These are phyloP conservation scores for Drosophila mojavensis DNA, from an alignment of 1,140 invertebrate genomes.

Conservation along the genomic window DNA sequence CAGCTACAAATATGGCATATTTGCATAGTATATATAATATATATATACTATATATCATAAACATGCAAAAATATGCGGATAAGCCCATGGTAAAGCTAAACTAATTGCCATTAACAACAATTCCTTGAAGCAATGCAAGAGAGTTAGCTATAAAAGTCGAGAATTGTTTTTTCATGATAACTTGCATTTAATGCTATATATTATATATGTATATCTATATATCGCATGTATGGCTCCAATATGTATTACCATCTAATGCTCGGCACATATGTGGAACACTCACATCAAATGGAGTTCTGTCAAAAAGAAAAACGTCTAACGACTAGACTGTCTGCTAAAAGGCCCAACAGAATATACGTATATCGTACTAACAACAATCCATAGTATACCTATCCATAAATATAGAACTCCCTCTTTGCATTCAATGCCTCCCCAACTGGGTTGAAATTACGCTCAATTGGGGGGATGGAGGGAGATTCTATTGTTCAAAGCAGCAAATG, in stretches of 20 bases:
- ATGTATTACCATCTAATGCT: conserved; percentile 65
- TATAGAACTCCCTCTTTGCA: not conserved
- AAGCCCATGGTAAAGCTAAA: conserved; percentile 31
- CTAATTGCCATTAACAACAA: conserved; percentile 29
- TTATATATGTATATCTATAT: conserved; percentile 23
- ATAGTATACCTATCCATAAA: conserved; percentile 16
- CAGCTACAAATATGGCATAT: conserved; percentile 6
- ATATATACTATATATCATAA: conserved; percentile 7
- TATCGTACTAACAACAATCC: conserved; percentile 7
- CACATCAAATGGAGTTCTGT: conserved; percentile 33
- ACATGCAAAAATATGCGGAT: conserved; percentile 12
- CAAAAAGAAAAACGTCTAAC: conserved; percentile 26
- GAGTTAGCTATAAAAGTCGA: not conserved
- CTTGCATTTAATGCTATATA: conserved; percentile 47
- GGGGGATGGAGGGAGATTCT: conserved; percentile 22
- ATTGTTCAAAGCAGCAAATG: conserved; percentile 35
- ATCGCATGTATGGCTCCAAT: conserved; percentile 68
- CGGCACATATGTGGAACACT: conserved; percentile 27
- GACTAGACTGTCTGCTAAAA: conserved; percentile 58
- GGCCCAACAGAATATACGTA: conserved; percentile 47
- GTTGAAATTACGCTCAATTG: conserved; percentile 65
- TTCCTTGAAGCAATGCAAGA: not conserved
- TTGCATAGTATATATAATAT: conserved; percentile 5
- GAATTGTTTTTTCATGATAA: conserved; percentile 16
- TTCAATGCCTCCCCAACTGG: conserved; percentile 37